Conservation (phyloP, 2,888 invertebrate species). For the Coelinius sp. region DNA sequence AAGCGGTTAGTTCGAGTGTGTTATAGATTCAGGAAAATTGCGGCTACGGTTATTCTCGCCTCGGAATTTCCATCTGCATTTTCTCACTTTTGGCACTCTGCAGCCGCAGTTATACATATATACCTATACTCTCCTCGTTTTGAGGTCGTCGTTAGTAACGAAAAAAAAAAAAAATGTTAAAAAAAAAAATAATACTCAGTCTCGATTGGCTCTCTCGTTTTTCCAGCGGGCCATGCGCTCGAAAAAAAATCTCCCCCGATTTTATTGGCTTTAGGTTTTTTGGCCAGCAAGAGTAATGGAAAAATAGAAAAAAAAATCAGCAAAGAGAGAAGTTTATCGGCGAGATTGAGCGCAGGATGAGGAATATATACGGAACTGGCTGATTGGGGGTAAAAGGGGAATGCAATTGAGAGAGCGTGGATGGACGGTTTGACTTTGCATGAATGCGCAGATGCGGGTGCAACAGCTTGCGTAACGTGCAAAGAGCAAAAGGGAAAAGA, state of each 20-base stretch:
- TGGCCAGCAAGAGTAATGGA: conserved; percentile 14
- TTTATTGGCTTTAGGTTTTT: conserved; percentile 35
- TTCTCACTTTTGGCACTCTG: conserved; percentile 21
- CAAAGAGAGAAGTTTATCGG: conserved; percentile 28
- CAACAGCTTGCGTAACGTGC: conserved; percentile 71
- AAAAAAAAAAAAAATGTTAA: no score
- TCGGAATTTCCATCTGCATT: conserved; percentile 22
- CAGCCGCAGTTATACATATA: background rate
- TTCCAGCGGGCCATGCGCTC: background rate
- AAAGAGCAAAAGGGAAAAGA: conserved; percentile 62
- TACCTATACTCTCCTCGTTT: background rate
- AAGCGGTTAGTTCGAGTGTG: conserved; percentile 11
- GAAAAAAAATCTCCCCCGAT: conserved; percentile 20
- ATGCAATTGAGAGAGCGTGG: conserved; percentile 49
- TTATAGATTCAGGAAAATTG: conserved; percentile 15
- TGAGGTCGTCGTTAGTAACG: background rate
- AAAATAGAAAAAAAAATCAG: background rate
- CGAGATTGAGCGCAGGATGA: conserved; percentile 37
- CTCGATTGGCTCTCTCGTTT: conserved; percentile 16
- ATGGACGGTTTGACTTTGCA: conserved; percentile 66
- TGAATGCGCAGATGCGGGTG: conserved; percentile 71
- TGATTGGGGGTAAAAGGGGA: conserved; percentile 51
- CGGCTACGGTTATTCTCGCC: conserved; percentile 4
- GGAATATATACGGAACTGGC: conserved; percentile 23
- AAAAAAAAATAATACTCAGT: conserved; percentile 21